Evolutionary conservation across 2,888 invertebrate species (phyloP).

Genomic region (Oxyteleia sp.): DNA sequence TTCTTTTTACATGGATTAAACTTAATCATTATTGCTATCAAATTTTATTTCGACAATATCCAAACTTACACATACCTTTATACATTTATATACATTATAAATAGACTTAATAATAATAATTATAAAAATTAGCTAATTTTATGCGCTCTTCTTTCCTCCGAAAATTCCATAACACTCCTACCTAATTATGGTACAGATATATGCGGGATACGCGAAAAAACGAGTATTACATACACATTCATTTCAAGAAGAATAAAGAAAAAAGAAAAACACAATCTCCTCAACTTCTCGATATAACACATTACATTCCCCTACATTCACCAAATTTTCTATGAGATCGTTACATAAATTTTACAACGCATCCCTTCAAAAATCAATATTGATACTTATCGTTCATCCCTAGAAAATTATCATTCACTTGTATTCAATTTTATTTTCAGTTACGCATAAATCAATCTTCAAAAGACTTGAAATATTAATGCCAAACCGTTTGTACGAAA

Average conservation of each 20-base stretch:
- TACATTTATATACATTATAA: conserved; percentile 65
- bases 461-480: not conserved
- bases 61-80: conserved; percentile 54
- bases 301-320: conserved; percentile 5
- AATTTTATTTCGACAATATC: conserved; percentile 45
- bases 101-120: conserved; percentile 44
- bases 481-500: not conserved
- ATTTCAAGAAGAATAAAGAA: conserved; percentile 6
- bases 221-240: conserved; percentile 19
- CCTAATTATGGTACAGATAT: conserved; percentile 15
- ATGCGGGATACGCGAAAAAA: conserved; percentile 16
- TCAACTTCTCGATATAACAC: conserved; percentile 12
- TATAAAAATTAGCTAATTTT: conserved; percentile 41
- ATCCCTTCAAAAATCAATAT: not conserved
- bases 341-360: conserved; percentile 38
- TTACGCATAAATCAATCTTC: not conserved
- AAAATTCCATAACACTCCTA: conserved; percentile 8
- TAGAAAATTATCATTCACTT: not conserved
- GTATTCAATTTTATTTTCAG: no score
- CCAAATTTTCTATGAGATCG: conserved; percentile 37
- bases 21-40: conserved; percentile 27
- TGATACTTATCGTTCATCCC: not conserved
- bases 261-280: not conserved
- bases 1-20: conserved; percentile 46
- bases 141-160: conserved; percentile 5